A percentile compares a stretch with the other conserved stretches of the same genome.
Conservation (phyloP, 2,113 vertebrate genomes). For the Hystrix brachyura region DNA sequence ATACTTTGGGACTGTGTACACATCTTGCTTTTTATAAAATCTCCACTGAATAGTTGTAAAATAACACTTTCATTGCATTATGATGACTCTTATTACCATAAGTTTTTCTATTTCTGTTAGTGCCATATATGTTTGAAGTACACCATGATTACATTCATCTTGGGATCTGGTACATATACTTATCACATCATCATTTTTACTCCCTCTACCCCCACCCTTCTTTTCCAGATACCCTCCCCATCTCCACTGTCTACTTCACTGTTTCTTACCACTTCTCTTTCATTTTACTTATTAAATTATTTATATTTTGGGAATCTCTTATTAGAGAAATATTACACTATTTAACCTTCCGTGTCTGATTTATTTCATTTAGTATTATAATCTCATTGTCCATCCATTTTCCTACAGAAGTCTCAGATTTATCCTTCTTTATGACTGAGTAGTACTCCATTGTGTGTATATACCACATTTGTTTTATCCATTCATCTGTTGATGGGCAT, state of each 20-base stretch:
- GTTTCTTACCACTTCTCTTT: background rate
- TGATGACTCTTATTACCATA: background rate
- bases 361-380: background rate
- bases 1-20: background rate
- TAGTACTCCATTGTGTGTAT: background rate
- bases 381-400: background rate
- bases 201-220: background rate
- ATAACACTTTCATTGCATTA: constrained; percentile 37
- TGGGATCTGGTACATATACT: background rate
- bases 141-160: background rate
- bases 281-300: background rate
- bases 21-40: constrained; percentile 4
- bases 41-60: background rate
- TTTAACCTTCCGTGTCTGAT: background rate
- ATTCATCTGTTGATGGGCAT: background rate
- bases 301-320: background rate
- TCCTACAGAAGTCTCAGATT: background rate
- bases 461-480: background rate
- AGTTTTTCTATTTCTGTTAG: background rate
- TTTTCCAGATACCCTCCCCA: background rate
- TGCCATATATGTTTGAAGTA: background rate
- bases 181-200: background rate
- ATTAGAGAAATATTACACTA: background rate
- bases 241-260: background rate
- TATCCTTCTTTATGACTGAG: background rate